A percentile compares a stretch with the other conserved stretches of the same genome.
Conservation (phyloP, 1,140 invertebrate species). For the Drosophila nigromelanica region DNA sequence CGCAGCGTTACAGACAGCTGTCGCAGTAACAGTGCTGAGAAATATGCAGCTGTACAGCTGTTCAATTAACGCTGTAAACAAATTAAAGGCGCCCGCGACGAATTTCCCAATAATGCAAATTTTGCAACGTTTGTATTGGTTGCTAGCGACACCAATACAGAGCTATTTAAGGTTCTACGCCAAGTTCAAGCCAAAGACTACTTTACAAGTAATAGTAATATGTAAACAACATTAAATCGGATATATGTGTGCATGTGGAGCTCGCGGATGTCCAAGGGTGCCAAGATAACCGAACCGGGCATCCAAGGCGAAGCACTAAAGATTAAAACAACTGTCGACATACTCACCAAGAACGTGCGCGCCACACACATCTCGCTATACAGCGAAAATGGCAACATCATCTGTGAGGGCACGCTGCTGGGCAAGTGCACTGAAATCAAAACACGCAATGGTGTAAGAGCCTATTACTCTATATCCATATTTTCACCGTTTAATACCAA, state of each 20-base stretch:
- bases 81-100: conserved; percentile 10
- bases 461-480: neutral
- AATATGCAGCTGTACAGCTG: conserved; percentile 31
- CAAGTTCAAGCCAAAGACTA: conserved; percentile 37
- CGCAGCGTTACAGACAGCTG: neutral
- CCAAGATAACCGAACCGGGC: conserved; percentile 51
- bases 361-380: conserved; percentile 54
- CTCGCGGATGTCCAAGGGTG: conserved; percentile 61
- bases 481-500: neutral
- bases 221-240: conserved; percentile 69
- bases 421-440: conserved; percentile 62
- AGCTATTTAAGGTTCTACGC: conserved; percentile 47
- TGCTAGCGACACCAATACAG: conserved; percentile 27
- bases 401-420: conserved; percentile 63
- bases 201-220: conserved; percentile 47
- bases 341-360: conserved; percentile 65
- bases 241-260: conserved; percentile 58
- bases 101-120: conserved; percentile 52
- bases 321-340: conserved; percentile 51
- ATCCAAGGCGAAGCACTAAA: conserved; percentile 62
- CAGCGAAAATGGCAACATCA: conserved; percentile 65
- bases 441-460: conserved; percentile 62
- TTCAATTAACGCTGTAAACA: conserved; percentile 39
- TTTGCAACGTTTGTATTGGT: conserved; percentile 45
- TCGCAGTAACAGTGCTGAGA: neutral